Conservation (phyloP, 2,888 invertebrate genomes). For the Arge pagana region DNA sequence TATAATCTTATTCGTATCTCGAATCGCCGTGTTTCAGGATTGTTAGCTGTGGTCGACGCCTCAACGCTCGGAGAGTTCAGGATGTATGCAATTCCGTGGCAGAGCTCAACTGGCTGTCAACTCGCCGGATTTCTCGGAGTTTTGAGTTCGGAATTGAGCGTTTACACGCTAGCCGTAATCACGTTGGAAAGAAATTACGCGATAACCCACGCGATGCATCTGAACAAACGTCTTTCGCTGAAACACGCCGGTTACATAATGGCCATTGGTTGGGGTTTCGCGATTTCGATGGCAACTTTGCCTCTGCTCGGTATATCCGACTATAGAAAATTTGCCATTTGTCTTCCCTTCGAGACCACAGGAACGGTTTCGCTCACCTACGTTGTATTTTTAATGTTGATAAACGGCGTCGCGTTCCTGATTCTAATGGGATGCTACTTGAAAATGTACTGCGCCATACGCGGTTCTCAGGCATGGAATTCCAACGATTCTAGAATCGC, state of each 20-base stretch:
- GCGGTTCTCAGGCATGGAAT: conserved; percentile 97
- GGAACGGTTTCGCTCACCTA: conserved; percentile 80
- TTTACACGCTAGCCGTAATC: conserved; percentile 94
- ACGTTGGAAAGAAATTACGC: conserved; percentile 95
- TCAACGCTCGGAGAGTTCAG: conserved; percentile 95
- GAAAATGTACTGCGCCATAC: conserved; percentile 96
- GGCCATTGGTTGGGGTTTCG: conserved; percentile 91
- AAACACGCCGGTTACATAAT: conserved; percentile 91
- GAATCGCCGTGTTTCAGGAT: conserved; percentile 63
- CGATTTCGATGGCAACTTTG: conserved; percentile 82
- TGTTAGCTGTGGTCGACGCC: conserved; percentile 94
- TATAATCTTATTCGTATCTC: too few relatives aligned
- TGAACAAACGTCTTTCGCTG: conserved; percentile 90
- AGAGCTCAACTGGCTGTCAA: conserved; percentile 91
- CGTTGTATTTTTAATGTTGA: conserved; percentile 86
- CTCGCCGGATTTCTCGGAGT: conserved; percentile 95
- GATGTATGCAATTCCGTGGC: conserved; percentile 96
- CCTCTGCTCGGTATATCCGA: conserved; percentile 92
- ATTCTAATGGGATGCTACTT: conserved; percentile 95
- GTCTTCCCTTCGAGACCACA: conserved; percentile 91
- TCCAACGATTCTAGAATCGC: conserved; percentile 96
- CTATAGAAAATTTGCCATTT: conserved; percentile 95
- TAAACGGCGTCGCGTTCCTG: conserved; percentile 92
- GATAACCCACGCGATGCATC: conserved; percentile 96
- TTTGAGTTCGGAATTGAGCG: conserved; percentile 90